These are phyloP conservation scores for Callionymus lyra DNA, from an alignment of 2,113 vertebrate species.

Conservation along the genomic window DNA sequence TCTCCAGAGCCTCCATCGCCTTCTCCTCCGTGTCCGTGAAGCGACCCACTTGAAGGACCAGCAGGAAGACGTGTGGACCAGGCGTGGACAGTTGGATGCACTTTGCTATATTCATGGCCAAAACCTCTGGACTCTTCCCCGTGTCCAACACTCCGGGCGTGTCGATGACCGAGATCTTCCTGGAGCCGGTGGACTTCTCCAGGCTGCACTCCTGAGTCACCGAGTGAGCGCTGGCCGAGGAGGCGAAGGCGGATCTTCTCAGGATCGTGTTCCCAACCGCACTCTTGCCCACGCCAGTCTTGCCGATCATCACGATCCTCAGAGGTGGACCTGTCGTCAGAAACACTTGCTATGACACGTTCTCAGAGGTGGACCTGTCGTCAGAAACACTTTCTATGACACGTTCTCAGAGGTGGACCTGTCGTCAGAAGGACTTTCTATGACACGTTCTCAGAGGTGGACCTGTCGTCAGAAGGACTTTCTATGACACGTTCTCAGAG, in stretches of 20 bases:
- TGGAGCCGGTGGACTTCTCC: neutral
- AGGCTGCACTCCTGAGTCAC: conserved; percentile 11
- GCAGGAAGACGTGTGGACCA: conserved; percentile 25
- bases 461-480: no score
- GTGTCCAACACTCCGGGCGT: conserved; percentile 27
- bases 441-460: no score
- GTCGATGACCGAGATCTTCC: conserved; percentile 18
- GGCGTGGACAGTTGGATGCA: conserved; percentile 28
- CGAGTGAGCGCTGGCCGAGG: conserved; percentile 6
- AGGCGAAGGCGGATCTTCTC: neutral
- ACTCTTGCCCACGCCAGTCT: conserved; percentile 39
- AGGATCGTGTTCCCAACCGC: conserved; percentile 19
- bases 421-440: no score
- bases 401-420: no score
- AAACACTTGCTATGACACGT: neutral
- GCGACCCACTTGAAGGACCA: conserved; percentile 21
- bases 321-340: conserved; percentile 15
- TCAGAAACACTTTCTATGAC: no score
- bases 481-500: no score
- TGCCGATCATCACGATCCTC: conserved; percentile 34
- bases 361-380: no score
- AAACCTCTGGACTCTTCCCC: neutral
- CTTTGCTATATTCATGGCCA: conserved; percentile 21
- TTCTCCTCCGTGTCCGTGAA: conserved; percentile 34
- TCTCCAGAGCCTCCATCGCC: conserved; percentile 20